Evolutionary conservation across 2,888 invertebrate genomes (phyloP).

Genomic region (Limnephilus rhombicus): DNA sequence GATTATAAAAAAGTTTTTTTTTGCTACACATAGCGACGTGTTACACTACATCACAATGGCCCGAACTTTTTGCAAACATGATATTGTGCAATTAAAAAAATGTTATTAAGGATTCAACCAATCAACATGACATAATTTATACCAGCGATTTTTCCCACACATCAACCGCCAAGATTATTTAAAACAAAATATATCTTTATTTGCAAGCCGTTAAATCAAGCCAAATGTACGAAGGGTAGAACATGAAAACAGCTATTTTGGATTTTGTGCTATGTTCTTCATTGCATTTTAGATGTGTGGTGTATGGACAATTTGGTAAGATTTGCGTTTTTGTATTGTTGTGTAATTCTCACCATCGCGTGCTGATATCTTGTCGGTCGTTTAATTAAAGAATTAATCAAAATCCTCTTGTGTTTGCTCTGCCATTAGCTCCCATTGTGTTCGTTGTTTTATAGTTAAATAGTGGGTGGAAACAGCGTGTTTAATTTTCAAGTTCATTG

Average conservation of each 20-base stretch:
- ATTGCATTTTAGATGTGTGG: background rate
- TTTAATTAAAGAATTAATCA: background rate
- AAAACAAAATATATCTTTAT: background rate
- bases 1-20: too few relatives aligned
- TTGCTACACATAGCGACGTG: background rate
- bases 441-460: background rate
- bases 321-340: background rate
- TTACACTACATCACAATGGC: background rate
- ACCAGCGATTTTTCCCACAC: background rate
- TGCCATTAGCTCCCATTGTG: background rate
- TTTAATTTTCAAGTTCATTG: background rate
- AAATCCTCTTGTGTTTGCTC: constrained; percentile 1
- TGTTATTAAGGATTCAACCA: background rate
- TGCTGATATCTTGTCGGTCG: background rate
- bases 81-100: background rate
- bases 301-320: background rate
- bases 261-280: background rate
- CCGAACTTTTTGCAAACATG: background rate
- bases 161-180: background rate
- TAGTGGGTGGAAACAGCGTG: background rate
- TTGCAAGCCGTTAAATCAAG: background rate
- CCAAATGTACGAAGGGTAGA: background rate
- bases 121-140: background rate
- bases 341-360: background rate
- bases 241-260: background rate